Percentiles rank a stretch among this genome's conserved stretches.
Conservation (phyloP, 2,797 vertebrate species). For the Vireo griseus region DNA sequence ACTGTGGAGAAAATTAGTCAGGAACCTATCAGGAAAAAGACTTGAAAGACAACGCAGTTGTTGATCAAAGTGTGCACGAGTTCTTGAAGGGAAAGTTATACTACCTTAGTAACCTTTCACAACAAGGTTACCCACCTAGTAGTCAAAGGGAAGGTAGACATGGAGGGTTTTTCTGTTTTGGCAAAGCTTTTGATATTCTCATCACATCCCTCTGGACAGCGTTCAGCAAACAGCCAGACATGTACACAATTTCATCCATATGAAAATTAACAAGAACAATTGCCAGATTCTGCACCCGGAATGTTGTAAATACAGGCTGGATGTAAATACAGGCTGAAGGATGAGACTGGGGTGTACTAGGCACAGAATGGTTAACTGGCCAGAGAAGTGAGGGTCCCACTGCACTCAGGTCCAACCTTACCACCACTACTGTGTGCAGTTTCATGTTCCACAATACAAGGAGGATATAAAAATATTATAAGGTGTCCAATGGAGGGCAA, state of each 20-base stretch:
- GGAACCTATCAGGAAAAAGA: background rate
- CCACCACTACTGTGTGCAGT: too few relatives aligned
- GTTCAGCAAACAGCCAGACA: accelerated
- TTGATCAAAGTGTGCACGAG: accelerated
- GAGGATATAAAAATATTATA: background rate
- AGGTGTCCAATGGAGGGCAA: background rate
- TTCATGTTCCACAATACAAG: background rate
- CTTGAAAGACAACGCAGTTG: accelerated
- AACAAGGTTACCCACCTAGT: background rate
- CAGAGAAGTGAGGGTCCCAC: background rate
- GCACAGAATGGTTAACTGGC: background rate
- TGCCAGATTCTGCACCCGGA: background rate
- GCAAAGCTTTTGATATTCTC: background rate
- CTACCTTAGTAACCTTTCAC: background rate
- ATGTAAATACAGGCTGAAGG: accelerated
- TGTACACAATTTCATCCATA: background rate
- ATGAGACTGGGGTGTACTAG: background rate
- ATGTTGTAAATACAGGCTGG: background rate
- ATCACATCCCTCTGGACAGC: background rate
- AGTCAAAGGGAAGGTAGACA: background rate
- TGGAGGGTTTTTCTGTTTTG: accelerated
- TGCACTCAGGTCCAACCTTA: background rate
- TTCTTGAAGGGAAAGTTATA: background rate
- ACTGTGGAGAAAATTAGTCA: background rate
- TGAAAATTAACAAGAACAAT: background rate